Conservation (phyloP, 2,113 vertebrate species). For the Steatornis caripensis region DNA sequence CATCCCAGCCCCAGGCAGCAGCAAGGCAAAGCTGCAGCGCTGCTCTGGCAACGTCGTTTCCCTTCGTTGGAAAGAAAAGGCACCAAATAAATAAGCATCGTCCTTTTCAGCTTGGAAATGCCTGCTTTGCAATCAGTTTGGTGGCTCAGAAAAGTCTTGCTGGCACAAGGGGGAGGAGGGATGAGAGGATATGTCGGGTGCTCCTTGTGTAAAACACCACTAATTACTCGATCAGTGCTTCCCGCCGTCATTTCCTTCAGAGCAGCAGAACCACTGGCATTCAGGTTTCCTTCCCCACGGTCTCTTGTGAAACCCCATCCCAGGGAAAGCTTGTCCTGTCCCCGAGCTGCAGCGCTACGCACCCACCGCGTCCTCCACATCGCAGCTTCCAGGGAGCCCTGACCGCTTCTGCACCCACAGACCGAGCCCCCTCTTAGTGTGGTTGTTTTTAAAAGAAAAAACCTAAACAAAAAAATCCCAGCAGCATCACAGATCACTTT, state of each 20-base stretch:
- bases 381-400: background rate
- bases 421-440: background rate
- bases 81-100: background rate
- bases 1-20: background rate
- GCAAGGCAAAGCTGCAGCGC: background rate
- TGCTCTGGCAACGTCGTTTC: background rate
- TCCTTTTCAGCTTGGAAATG: background rate
- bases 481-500: background rate
- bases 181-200: background rate
- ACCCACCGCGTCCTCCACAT: background rate
- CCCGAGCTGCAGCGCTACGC: accelerated
- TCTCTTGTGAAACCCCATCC: background rate
- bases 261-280: background rate
- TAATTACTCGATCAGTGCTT: background rate
- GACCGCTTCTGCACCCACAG: background rate
- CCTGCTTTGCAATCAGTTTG: background rate
- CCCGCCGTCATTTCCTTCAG: background rate
- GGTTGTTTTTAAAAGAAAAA: background rate
- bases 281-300: background rate
- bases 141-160: background rate
- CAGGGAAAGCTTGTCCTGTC: background rate
- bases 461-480: background rate
- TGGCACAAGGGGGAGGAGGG: background rate
- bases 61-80: background rate
- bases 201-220: background rate